Base-by-base conservation (phyloP, 2,797 vertebrate genomes). In the Spinus pinus region DNA sequence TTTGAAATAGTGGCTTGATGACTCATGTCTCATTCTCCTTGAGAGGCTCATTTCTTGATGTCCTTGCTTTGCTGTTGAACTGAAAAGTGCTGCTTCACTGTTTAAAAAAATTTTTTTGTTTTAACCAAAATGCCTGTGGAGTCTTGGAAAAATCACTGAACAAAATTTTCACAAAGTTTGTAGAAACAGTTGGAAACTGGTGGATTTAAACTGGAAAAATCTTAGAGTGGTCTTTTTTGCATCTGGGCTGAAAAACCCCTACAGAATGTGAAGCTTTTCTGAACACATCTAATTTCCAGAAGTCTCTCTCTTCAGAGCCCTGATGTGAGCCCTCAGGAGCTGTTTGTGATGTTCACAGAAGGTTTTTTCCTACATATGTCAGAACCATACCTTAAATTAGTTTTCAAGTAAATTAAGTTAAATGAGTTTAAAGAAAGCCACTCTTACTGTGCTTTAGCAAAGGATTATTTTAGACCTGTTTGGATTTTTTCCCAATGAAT, bases 281-380 rank as follows among this genome's bases (percentile, higher is more conserved):
- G 84, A 87, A 51, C 69, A 78, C n/a, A 66, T 50, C 37, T 77
- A 19, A 79, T 87, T 92, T 91, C 67, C 77, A 79, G 17, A 86
- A 94, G 19, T 72, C 8, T 65, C 64, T 89, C 60, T 71, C 69
- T 65, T 81, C 41, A 56, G 58, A 79, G 54, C 14, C 80, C 54
- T 67, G 64, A 30, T 46, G 66, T 73, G 83, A 94, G 64, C 54
- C 57, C 47, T 91, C 77, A 54, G 75, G 47, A 81, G 56, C 44
- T 90, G 47, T 70, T 87, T 86, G 80, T 91, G 88, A 72, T 74
- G 37, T 58, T 91, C 87, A 75, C 75, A 81, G 58, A 66, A 77
- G 75, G 50, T 10, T 88, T 54, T 70, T 84, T 57, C 25, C 66
- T 62, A 60, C 42, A 25, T 15, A 27, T 92, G 65, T 93, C 86